These are phyloP conservation scores for Triplophysa tibetana DNA, from an alignment of 2,113 vertebrate genomes.

Conservation along the genomic window DNA sequence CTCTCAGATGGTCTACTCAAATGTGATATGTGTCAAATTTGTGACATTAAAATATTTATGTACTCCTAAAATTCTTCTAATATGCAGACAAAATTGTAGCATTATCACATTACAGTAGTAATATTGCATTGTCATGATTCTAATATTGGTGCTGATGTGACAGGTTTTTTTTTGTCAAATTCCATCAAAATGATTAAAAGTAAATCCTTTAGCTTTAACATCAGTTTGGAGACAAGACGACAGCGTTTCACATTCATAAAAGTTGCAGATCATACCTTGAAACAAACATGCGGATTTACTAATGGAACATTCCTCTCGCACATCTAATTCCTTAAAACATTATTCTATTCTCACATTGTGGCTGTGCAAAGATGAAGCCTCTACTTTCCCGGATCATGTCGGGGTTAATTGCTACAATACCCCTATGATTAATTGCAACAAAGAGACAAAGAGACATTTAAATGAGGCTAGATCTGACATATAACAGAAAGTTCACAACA, in stretches of 20 bases:
- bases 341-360: not conserved
- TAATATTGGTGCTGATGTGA: no score
- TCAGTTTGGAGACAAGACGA: not conserved
- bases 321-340: not conserved
- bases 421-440: conserved; percentile 24
- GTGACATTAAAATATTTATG: no score
- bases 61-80: no score
- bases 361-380: not conserved
- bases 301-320: not conserved
- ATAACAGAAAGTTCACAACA: conserved; percentile 7
- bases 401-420: not conserved
- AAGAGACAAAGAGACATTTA: not conserved
- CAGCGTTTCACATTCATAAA: not conserved
- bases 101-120: no score
- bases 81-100: no score
- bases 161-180: no score
- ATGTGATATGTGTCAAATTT: no score
- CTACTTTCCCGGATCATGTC: not conserved
- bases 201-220: no score
- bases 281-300: not conserved
- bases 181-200: no score
- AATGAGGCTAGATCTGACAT: not conserved
- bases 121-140: no score
- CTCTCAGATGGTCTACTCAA: not conserved
- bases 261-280: not conserved